These are phyloP conservation scores for Akabosia matsudoensis DNA, from an alignment of 1,140 invertebrate genomes.

Conservation along the genomic window DNA sequence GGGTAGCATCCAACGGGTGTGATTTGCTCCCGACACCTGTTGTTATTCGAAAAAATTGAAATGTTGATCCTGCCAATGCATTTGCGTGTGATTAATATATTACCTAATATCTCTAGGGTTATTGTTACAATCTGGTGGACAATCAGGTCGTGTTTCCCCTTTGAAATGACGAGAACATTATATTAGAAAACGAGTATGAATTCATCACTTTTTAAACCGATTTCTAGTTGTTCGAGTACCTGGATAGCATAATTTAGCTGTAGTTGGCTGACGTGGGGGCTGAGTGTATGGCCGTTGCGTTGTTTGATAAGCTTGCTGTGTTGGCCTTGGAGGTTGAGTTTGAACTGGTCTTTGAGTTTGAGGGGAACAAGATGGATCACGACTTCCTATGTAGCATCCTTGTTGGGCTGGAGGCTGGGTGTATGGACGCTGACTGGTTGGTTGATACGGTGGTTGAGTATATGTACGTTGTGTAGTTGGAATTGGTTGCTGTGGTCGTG, in stretches of 20 bases:
- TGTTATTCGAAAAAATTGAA: no score
- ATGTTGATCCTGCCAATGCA: no score
- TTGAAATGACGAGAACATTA: background rate
- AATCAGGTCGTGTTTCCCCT: background rate
- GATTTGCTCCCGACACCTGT: background rate
- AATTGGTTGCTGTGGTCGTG: background rate
- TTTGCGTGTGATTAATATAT: no score
- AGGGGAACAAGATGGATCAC: constrained; percentile 3
- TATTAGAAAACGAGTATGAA: background rate
- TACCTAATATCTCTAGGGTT: constrained; percentile 5
- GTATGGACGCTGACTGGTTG: background rate
- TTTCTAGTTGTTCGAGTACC: background rate
- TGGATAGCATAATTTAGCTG: constrained; percentile 5
- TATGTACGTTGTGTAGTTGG: background rate
- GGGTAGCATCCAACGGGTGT: background rate
- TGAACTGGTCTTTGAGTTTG: background rate
- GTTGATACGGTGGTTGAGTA: background rate
- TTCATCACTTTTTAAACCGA: no score
- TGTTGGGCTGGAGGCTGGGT: constrained; percentile 27
- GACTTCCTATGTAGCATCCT: constrained; percentile 33
- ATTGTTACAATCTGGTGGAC: background rate
- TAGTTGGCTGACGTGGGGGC: background rate
- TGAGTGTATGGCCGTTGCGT: constrained; percentile 10
- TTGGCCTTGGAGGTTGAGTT: background rate
- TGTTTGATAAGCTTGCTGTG: background rate